phyloP scores from a whole-genome alignment of 2,888 invertebrate species.

The Chrysopilus asiliformis region DNA sequence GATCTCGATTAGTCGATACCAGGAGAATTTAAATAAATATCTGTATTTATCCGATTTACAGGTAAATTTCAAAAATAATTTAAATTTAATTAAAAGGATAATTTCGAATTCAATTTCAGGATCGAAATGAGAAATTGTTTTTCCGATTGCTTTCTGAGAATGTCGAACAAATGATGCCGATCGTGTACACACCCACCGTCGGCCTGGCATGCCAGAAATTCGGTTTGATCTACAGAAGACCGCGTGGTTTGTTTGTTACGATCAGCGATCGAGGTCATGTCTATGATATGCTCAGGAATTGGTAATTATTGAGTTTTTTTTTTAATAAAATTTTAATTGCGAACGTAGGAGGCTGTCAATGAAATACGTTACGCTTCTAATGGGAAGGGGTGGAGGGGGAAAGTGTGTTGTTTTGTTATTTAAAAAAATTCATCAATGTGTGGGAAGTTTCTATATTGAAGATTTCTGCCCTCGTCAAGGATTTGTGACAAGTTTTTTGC shows the following conservation, averaged over 20 bases:
- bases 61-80: constrained; percentile 36
- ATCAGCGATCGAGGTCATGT: constrained; percentile 90
- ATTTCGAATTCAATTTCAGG: constrained; percentile 42
- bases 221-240: constrained; percentile 85
- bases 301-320: constrained; percentile 19
- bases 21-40: constrained; percentile 89
- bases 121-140: constrained; percentile 93
- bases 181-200: constrained; percentile 96
- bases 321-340: no score
- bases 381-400: no score
- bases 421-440: no score
- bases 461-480: no score
- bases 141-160: constrained; percentile 86
- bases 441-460: no score
- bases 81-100: constrained; percentile 2
- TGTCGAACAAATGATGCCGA: constrained; percentile 88
- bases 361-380: no score
- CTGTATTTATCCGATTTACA: constrained; percentile 86
- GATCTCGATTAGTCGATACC: constrained; percentile 79
- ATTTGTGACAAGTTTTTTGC: no score
- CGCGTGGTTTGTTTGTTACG: constrained; percentile 90
- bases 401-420: constrained; percentile 4
- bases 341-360: no score
- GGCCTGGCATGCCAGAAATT: constrained; percentile 95
- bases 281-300: constrained; percentile 55